Base-by-base conservation (phyloP, 2,888 invertebrate genomes). In the Apomyelois bistriatella region DNA sequence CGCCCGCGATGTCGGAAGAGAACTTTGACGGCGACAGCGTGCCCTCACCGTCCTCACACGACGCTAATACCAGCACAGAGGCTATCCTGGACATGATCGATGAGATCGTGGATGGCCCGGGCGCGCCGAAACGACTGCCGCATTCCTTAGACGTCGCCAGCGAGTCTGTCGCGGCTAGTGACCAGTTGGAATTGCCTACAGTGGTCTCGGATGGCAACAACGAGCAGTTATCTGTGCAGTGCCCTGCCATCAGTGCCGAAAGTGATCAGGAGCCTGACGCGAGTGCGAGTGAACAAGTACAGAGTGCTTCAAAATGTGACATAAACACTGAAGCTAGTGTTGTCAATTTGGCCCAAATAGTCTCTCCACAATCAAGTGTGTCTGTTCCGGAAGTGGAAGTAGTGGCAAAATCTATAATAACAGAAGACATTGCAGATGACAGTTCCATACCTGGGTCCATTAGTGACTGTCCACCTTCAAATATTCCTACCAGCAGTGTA, bases 71-170 rank as follows among this genome's bases (percentile, higher is more conserved):
- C 54, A 90, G 89, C 74, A 91, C 90, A 37, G 90, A 91, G 66
- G 90, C 89, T 65, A 88, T 91, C 64, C 76, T 91, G 66, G 88
- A 90, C 62, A 90, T 91, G 90, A 91, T 91, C 59, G 90, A 91
- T 65, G 90, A 90, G 70, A 83, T 90, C 58, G 86, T 90, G 36
- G 90, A 90, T 55, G 90, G 87, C 15, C 90, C 89, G 49, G 83
- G 79, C 54, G 86, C 87, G 16, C 81, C 83, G n/a, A 85, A 81
- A 62, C 80, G 87, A 59, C 57, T 83, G 58, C 76, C 81, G 36
- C 68, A 70, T 46, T 56, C 64, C 8, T 55, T 61, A 30, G 63
- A 64, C 57, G 65, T 58, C 37, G 61, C 54, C 22, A 52, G 53
- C 32, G 60, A 60, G 41, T 30, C 22, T 48, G 53, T 47, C n/a